These are phyloP conservation scores for Lithophane semibrunnea DNA, from an alignment of 2,888 invertebrate genomes.

Conservation along the genomic window DNA sequence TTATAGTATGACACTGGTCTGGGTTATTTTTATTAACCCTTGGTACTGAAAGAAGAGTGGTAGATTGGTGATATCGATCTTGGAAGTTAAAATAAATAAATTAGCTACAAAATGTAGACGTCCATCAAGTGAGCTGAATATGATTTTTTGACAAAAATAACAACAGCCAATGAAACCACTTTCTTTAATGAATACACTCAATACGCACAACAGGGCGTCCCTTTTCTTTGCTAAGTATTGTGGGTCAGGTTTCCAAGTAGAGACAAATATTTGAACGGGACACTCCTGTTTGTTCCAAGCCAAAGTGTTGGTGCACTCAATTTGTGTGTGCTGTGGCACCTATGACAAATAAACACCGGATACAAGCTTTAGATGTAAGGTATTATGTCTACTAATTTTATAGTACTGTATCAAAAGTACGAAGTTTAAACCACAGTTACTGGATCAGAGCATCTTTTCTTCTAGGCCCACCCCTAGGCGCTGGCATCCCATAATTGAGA, in stretches of 20 bases:
- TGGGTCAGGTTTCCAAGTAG: conserved; percentile 20
- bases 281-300: conserved; percentile 21
- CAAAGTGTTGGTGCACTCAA: conserved; percentile 13
- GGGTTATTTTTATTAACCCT: background rate
- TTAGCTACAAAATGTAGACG: background rate
- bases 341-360: background rate
- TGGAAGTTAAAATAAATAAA: background rate
- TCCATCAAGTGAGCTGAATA: background rate
- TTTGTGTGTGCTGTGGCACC: conserved; percentile 27
- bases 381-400: background rate
- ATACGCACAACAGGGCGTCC: background rate
- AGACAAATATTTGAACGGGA: conserved; percentile 37
- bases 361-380: background rate
- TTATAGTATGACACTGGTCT: conserved; percentile 26
- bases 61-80: background rate
- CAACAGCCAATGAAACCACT: background rate
- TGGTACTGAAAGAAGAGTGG: background rate
- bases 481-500: conserved; percentile 56
- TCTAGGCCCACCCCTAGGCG: conserved; percentile 42
- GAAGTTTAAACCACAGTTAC: conserved; percentile 13
- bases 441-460: conserved; percentile 7
- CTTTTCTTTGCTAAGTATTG: background rate
- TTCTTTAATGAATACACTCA: background rate
- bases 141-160: background rate
- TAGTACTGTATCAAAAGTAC: conserved; percentile 1